phyloP scores from a whole-genome alignment of 2,113 vertebrate genomes.

The Cettia cetti region DNA sequence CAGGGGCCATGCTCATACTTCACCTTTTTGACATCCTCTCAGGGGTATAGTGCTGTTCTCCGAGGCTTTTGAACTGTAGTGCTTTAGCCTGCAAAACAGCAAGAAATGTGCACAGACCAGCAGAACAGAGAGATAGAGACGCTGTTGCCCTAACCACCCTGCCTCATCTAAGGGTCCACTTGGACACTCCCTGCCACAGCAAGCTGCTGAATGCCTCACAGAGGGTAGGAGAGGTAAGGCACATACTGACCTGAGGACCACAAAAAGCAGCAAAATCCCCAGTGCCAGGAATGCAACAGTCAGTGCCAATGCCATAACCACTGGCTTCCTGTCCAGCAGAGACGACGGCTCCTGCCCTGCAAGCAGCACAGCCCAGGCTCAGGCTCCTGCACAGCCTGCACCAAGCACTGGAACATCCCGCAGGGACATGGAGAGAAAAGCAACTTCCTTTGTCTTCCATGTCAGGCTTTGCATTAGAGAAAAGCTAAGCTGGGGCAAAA shows the following conservation, averaged over 20 bases:
- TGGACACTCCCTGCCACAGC: background rate
- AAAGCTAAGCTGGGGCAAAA: background rate
- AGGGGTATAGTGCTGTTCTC: slow-evolving; percentile 20
- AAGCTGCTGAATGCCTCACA: background rate
- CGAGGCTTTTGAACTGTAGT: background rate
- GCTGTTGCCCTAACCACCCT: background rate
- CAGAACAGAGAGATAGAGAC: background rate
- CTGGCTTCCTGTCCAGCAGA: accelerated
- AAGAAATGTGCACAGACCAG: background rate
- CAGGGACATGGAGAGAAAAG: accelerated
- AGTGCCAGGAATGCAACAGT: background rate
- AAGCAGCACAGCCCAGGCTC: background rate
- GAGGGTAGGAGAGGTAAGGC: background rate
- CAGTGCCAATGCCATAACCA: background rate
- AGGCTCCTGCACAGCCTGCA: background rate
- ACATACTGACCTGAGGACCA: slow-evolving; percentile 28
- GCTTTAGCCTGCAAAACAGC: slow-evolving; percentile 15
- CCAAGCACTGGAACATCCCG: accelerated
- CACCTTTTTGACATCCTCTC: background rate
- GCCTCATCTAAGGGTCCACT: background rate
- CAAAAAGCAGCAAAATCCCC: background rate
- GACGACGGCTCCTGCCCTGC: background rate
- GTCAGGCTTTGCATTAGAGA: background rate
- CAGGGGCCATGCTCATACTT: background rate
- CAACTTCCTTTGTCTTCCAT: background rate